Evolutionary conservation across 2,797 vertebrate species (phyloP).

Genomic region (Borostomias antarcticus): DNA sequence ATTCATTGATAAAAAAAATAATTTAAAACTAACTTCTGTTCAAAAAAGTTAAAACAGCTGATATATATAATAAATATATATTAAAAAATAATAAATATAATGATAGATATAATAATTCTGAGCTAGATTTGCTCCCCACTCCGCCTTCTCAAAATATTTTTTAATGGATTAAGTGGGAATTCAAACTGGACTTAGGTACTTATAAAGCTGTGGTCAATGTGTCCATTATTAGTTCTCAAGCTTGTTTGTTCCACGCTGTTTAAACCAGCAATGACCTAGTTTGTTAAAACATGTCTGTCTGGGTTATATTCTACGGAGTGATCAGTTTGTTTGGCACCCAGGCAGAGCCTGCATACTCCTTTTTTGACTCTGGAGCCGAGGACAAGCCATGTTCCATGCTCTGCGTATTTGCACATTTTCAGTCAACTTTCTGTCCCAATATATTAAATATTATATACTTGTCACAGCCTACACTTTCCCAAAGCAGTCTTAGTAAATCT

Average conservation of each 20-base stretch:
- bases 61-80: no score
- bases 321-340: not conserved
- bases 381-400: slow-evolving; percentile 33
- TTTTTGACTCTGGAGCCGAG: slow-evolving; percentile 47
- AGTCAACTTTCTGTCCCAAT: slow-evolving; percentile 18
- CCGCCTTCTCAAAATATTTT: no score
- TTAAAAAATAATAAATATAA: no score
- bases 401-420: slow-evolving; percentile 27
- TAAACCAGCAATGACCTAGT: not conserved
- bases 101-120: no score
- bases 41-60: no score
- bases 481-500: slow-evolving; percentile 2
- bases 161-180: no score
- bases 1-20: no score
- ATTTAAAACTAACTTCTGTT: no score
- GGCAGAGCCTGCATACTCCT: slow-evolving; percentile 9
- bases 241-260: slow-evolving; percentile 4
- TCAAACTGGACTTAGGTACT: not conserved
- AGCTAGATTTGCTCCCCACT: not conserved
- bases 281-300: slow-evolving; percentile 13
- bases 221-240: slow-evolving; percentile 4
- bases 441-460: slow-evolving; percentile 36
- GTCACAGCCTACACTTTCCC: slow-evolving; percentile 17
- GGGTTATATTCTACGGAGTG: not conserved
- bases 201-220: not conserved